Evolutionary conservation across 37 sponge, comb jelly and placozoan species (phyloP).

Genomic region (Mnemiopsis leidyi): DNA sequence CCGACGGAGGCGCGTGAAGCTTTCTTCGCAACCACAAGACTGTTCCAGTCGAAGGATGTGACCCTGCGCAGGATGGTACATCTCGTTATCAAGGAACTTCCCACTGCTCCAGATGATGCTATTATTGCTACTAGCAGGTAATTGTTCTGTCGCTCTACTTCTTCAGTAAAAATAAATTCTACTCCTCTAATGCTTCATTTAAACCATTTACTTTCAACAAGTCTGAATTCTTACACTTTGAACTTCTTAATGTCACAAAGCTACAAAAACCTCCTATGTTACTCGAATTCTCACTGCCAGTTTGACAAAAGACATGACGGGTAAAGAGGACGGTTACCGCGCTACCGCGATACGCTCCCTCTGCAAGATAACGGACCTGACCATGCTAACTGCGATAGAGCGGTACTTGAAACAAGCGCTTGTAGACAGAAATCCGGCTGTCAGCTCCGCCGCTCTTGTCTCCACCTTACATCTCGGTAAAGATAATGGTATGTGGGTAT

Average conservation of each 20-base stretch:
- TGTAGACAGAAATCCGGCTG: slow-evolving; percentile 93
- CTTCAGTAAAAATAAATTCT: not conserved
- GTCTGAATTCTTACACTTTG: no score
- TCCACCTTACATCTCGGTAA: slow-evolving; percentile 69
- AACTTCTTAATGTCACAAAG: no score
- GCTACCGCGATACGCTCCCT: slow-evolving; percentile 87
- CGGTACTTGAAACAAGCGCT: slow-evolving; percentile 98
- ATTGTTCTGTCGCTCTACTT: not conserved
- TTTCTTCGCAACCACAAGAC: slow-evolving; percentile 93
- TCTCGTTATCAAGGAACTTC: slow-evolving; percentile 83
- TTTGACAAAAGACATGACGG: slow-evolving; percentile 96
- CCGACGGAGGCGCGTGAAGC: slow-evolving; percentile 90
- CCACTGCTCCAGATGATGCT: slow-evolving; percentile 87
- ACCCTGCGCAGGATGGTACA: slow-evolving; percentile 84
- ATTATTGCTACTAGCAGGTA: slow-evolving; percentile 96
- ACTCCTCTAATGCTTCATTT: no score
- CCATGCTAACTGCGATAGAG: slow-evolving; percentile 94
- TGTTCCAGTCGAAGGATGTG: slow-evolving; percentile 93
- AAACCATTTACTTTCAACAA: no score
- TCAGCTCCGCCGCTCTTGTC: slow-evolving; percentile 87
- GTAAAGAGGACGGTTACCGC: slow-evolving; percentile 93
- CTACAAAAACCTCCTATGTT: no score
- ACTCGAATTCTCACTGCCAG: slow-evolving; percentile 66
- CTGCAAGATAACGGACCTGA: slow-evolving; percentile 86
- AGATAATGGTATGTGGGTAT: not conserved